Evolutionary conservation across 2,888 invertebrate species (phyloP).

Genomic region (Lacanobia oleracea): DNA sequence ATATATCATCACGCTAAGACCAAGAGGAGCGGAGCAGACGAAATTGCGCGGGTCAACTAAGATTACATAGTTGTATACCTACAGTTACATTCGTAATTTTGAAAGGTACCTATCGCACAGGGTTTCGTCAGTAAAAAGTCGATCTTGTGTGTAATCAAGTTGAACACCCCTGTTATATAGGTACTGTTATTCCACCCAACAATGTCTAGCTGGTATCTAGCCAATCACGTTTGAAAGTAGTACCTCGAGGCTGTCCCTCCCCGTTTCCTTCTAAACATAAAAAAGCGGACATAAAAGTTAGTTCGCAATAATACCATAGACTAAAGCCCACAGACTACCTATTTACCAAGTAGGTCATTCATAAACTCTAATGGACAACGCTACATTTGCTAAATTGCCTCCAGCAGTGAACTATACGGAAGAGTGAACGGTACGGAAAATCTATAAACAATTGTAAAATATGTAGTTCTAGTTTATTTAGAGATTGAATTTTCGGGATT

Average conservation of each 20-base stretch:
- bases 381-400: constrained; percentile 51
- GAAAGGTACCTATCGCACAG: too few relatives aligned
- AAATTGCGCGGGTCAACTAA: too few relatives aligned
- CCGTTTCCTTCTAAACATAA: constrained; percentile 8
- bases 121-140: too few relatives aligned
- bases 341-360: constrained; percentile 52
- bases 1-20: too few relatives aligned
- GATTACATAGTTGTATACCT: too few relatives aligned
- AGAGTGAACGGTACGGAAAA: constrained; percentile 8
- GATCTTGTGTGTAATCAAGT: too few relatives aligned
- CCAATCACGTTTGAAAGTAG: not conserved
- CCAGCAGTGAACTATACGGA: not conserved
- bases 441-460: constrained; percentile 28
- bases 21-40: too few relatives aligned
- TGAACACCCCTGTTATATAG: too few relatives aligned
- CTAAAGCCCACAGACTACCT: constrained; percentile 5
- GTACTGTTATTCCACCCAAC: not conserved
- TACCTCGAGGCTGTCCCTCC: not conserved
- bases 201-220: not conserved
- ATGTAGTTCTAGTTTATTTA: not conserved
- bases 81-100: too few relatives aligned
- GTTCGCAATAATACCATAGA: constrained; percentile 22
- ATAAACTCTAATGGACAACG: constrained; percentile 40
- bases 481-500: not conserved
- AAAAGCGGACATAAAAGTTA: constrained; percentile 25